These are phyloP conservation scores for Peromyscus eremicus DNA, from an alignment of 2,797 vertebrate genomes.

Conservation along the genomic window DNA sequence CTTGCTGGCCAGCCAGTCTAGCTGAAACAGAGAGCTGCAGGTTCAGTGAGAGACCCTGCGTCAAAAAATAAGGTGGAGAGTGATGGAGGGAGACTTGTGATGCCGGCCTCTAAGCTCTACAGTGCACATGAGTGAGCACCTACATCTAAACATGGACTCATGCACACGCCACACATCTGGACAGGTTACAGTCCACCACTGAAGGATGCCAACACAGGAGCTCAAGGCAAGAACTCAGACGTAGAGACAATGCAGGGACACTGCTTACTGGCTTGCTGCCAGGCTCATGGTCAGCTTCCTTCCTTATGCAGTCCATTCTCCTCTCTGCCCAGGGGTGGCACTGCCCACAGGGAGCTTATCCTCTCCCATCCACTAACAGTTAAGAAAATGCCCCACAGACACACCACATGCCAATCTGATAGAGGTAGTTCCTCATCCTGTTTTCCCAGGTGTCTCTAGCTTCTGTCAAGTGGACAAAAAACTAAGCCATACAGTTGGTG, in stretches of 20 bases:
- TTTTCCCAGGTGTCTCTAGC: background rate
- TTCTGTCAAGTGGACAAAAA: background rate
- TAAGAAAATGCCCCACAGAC: background rate
- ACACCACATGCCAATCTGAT: background rate
- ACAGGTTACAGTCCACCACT: background rate
- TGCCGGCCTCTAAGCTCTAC: background rate
- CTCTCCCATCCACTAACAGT: background rate
- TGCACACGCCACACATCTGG: background rate
- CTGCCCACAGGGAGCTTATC: background rate
- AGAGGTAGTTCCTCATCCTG: no score
- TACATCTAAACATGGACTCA: background rate
- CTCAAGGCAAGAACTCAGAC: background rate
- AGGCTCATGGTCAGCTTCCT: background rate
- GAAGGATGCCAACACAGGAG: background rate
- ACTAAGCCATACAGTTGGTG: background rate
- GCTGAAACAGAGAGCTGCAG: background rate
- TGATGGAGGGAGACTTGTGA: background rate
- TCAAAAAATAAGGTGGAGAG: background rate
- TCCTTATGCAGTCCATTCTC: background rate
- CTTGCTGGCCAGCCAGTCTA: background rate
- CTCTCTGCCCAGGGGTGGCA: no score
- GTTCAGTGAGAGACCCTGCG: background rate
- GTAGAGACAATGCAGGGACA: background rate
- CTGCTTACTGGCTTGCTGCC: background rate
- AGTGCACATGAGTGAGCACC: background rate